phyloP scores from a whole-genome alignment of 2,797 vertebrate genomes.

The Lepidocolaptes lacrymiger region DNA sequence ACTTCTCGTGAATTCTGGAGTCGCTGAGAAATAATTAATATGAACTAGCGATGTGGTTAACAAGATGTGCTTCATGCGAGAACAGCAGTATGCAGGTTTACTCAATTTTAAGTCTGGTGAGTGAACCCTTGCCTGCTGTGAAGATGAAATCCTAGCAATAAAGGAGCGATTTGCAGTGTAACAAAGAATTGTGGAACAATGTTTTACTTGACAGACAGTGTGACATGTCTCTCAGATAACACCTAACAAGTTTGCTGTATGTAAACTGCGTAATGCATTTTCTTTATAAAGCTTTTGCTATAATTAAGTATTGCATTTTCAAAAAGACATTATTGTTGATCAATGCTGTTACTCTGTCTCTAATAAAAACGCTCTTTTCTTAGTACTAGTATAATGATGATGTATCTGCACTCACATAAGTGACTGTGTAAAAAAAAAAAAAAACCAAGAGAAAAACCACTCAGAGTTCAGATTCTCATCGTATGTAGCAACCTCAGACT shows the following conservation, averaged over 20 bases:
- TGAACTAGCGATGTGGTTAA: not conserved
- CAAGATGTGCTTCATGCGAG: fast-evolving
- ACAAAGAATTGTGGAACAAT: not conserved
- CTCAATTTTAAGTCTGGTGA: not conserved
- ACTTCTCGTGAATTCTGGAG: not conserved
- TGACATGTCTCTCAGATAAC: not conserved
- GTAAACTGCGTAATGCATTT: not conserved
- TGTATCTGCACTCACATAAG: not conserved
- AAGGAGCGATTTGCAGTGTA: not conserved
- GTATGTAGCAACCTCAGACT: not conserved
- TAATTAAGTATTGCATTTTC: not conserved
- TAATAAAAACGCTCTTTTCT: not conserved
- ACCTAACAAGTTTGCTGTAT: not conserved
- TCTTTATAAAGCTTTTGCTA: not conserved
- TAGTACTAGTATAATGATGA: not conserved
- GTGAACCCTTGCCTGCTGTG: not conserved
- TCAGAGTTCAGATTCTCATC: not conserved
- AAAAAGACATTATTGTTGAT: not conserved
- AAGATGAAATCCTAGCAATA: not conserved
- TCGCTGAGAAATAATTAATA: not conserved
- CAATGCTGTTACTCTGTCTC: not conserved
- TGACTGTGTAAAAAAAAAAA: not conserved
- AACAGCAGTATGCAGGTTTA: not conserved
- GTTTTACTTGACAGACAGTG: not conserved
- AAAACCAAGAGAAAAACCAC: fast-evolving